A percentile compares a stretch with the other conserved stretches of the same genome.
phyloP scores from a whole-genome alignment of 2,113 vertebrate genomes.

The Phalacrocorax aristotelis region DNA sequence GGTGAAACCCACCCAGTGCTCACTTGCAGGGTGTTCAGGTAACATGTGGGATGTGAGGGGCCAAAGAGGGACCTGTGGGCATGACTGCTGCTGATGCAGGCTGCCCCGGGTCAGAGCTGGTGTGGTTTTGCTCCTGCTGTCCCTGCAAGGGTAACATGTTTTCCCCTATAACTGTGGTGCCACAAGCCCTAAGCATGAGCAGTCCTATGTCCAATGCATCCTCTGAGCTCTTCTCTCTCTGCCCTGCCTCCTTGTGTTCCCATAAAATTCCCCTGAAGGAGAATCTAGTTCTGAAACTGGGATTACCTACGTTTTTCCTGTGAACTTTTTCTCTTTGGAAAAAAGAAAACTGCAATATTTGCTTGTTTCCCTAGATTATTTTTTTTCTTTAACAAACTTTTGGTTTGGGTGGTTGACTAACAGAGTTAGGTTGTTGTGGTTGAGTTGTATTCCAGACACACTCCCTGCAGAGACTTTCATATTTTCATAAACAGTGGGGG shows the following conservation, averaged over 20 bases:
- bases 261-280: neutral
- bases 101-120: neutral
- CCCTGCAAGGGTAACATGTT: neutral
- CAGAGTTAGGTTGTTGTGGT: neutral
- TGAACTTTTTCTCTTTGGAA: neutral
- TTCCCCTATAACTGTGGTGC: neutral
- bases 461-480: accelerated
- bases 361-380: neutral
- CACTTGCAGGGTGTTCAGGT: neutral
- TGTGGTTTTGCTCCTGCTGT: neutral
- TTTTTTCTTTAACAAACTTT: neutral
- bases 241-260: neutral
- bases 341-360: neutral
- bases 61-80: neutral
- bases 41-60: accelerated
- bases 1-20: neutral
- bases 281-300: neutral
- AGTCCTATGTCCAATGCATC: neutral
- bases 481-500: neutral
- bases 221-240: neutral
- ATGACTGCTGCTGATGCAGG: neutral
- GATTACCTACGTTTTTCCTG: neutral
- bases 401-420: neutral
- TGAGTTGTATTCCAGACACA: neutral
- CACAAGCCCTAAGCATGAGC: neutral